Base-by-base conservation (phyloP, 2,113 vertebrate genomes). In the Phylloscopus trochilus region DNA sequence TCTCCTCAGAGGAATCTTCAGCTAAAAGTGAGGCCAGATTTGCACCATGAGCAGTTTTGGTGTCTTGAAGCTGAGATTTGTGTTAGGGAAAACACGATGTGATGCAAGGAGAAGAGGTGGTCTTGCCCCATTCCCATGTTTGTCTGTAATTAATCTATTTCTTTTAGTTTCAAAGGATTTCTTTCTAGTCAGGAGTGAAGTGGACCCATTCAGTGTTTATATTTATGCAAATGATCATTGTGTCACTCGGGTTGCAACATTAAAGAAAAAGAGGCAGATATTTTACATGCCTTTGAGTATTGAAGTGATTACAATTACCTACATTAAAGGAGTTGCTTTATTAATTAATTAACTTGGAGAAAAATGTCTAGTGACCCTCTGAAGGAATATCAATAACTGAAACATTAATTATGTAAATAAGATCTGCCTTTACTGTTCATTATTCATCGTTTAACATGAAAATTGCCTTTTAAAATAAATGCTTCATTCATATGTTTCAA, bases 341-440 rank as follows among this genome's bases (percentile, higher is more conserved):
- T 97, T 98, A 97, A 97, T 97, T 97, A 97, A 98, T 97, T 97
- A 97, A 97, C 95, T 97, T 66, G 43, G 62, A 96, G 69, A 91
- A 95, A 94, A 97, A 96, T 95, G 95, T 94, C 97, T 94, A 28
- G 92, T 96, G 97, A 97, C 94, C 97, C 96, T 97, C 96, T 97
- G 95, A 96, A 98, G 94, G 96, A 97, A 96, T 97, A 97, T 93
- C 95, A 97, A 97, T 94, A 97, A 95, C 95, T 86, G 77, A 98
- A 97, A 96, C 92, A 35, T 98, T 98, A 97, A 97, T 98, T 98
- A 98, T 97, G 96, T 97, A 97, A 97, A 97, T 95, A 97, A 79
- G 90, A 78, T 51, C 68, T 82, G 85, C 88, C 92, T 89, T 94
- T 93, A 89, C 83, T 78, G 41, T 88, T 90, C 93, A 92, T 96